Conservation (phyloP, 2,113 vertebrate genomes). For the Nothoprocta perdicaria region DNA sequence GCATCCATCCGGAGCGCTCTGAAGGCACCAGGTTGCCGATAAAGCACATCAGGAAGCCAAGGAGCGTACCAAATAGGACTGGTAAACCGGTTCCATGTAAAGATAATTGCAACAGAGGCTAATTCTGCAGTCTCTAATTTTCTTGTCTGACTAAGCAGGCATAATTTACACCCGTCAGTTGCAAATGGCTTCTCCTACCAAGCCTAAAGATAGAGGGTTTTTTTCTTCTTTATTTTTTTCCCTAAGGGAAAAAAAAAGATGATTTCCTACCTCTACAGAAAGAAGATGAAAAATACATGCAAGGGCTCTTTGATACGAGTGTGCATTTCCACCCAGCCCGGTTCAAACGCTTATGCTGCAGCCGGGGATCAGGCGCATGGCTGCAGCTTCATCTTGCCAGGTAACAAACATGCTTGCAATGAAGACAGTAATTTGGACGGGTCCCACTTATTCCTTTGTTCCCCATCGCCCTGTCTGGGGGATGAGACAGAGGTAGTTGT, state of each 20-base stretch:
- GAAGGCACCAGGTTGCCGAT: background rate
- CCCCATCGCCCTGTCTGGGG: conserved; percentile 49
- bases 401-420: background rate
- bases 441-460: conserved; percentile 7
- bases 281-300: background rate
- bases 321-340: background rate
- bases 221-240: background rate
- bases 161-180: conserved; percentile 67
- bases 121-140: conserved; percentile 58
- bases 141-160: conserved; percentile 63
- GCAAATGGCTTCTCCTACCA: conserved; percentile 63
- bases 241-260: background rate
- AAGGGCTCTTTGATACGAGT: background rate
- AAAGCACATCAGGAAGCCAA: background rate
- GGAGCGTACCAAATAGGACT: background rate
- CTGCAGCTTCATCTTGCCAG: background rate
- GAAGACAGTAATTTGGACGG: conserved; percentile 23
- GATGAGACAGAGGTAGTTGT: accelerated
- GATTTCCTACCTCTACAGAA: conserved; percentile 36
- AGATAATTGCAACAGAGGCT: conserved; percentile 33
- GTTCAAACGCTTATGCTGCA: background rate
- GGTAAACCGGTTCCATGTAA: background rate
- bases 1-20: too few species aligned
- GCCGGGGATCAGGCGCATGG: background rate
- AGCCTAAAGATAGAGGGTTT: conserved; percentile 25